A percentile compares a stretch with the other conserved stretches of the same genome.
These are phyloP conservation scores for Melopsittacus undulatus DNA, from an alignment of 2,797 vertebrate genomes.

Conservation along the genomic window DNA sequence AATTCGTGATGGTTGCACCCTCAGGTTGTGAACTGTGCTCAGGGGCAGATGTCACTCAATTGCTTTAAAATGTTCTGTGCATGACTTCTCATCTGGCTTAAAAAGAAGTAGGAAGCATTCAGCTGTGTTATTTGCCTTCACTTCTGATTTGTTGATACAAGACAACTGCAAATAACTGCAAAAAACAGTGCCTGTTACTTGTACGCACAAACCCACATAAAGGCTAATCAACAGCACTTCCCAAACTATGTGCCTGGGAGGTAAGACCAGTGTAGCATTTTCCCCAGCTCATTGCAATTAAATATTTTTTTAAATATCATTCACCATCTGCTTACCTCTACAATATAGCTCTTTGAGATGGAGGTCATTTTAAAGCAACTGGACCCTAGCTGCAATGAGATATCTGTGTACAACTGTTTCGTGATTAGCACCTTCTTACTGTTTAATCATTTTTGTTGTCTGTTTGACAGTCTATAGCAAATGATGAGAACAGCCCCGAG, in stretches of 20 bases:
- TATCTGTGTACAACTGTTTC: background rate
- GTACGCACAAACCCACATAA: background rate
- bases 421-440: background rate
- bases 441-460: background rate
- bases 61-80: background rate
- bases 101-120: background rate
- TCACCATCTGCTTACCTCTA: background rate
- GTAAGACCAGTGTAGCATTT: background rate
- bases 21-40: background rate
- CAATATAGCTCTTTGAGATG: background rate
- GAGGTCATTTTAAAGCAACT: background rate
- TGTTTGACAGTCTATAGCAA: background rate
- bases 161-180: background rate
- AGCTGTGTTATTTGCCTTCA: slow-evolving; percentile 33
- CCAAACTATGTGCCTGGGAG: background rate
- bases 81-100: slow-evolving; percentile 4
- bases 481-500: background rate
- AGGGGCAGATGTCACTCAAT: background rate
- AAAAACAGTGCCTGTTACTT: background rate
- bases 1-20: background rate
- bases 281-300: background rate
- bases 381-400: background rate
- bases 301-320: background rate
- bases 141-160: slow-evolving; percentile 25
- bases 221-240: background rate